Percentiles rank a stretch among this genome's conserved stretches.
These are phyloP conservation scores for Reinhardtius hippoglossoides DNA, from an alignment of 2,113 vertebrate species.

Conservation along the genomic window DNA sequence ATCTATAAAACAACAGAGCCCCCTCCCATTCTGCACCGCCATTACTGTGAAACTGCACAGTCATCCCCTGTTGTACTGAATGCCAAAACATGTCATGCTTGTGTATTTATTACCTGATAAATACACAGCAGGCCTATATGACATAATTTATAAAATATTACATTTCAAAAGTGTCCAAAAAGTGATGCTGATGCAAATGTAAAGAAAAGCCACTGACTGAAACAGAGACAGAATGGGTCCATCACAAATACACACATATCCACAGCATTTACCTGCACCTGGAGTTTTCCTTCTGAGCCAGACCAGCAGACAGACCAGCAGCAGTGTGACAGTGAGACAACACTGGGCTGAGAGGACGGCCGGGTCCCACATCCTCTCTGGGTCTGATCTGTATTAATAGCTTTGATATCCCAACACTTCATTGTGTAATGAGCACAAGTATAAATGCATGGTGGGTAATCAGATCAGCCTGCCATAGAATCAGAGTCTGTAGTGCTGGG, in stretches of 20 bases:
- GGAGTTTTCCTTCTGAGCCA: slow-evolving; percentile 47
- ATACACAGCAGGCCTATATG: not conserved
- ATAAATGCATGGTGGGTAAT: slow-evolving; percentile 26
- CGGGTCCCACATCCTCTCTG: slow-evolving; percentile 50
- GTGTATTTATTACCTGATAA: not conserved
- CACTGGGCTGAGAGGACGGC: slow-evolving; percentile 12
- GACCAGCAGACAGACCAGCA: slow-evolving; percentile 40
- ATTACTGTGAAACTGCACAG: slow-evolving; percentile 60
- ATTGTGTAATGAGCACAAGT: slow-evolving; percentile 35
- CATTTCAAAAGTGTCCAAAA: not conserved
- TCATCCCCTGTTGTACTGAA: slow-evolving; percentile 48
- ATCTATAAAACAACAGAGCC: slow-evolving; percentile 49
- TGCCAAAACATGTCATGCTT: not conserved
- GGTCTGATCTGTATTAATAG: slow-evolving; percentile 57
- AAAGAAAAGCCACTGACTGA: not conserved
- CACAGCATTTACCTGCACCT: slow-evolving; percentile 14
- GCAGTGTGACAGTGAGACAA: slow-evolving; percentile 35
- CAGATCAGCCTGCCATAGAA: slow-evolving; percentile 2
- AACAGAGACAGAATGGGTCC: not conserved
- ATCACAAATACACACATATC: slow-evolving; percentile 3
- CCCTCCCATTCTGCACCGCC: slow-evolving; percentile 16
- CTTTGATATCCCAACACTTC: slow-evolving; percentile 52
- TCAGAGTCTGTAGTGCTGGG: not conserved
- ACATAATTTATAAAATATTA: slow-evolving; percentile 1
- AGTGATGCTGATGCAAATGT: not conserved